Percentiles rank a stretch among this genome's conserved stretches.
phyloP scores from a whole-genome alignment of 2,888 invertebrate genomes.

The Ochropacha duplaris region DNA sequence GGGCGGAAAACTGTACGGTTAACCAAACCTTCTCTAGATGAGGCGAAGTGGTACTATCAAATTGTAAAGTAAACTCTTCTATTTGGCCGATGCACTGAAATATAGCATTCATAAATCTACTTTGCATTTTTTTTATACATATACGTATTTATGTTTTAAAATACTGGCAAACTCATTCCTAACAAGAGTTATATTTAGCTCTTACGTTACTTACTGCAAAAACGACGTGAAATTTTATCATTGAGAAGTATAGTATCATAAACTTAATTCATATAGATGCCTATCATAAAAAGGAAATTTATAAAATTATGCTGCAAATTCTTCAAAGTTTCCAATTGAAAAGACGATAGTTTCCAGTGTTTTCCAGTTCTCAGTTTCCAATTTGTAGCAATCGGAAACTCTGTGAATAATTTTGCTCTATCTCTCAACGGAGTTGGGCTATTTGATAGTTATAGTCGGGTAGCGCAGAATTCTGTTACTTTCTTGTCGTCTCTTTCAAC shows the following conservation, averaged over 20 bases:
- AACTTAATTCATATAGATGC: too few relatives aligned
- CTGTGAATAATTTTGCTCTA: not conserved
- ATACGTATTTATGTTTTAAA: too few relatives aligned
- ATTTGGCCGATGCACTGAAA: constrained; percentile 32
- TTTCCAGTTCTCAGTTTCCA: not conserved
- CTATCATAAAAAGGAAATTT: too few relatives aligned
- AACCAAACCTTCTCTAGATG: not conserved
- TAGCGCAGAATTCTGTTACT: not conserved
- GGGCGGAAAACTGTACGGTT: constrained; percentile 1
- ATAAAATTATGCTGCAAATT: not conserved
- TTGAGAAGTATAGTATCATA: too few relatives aligned
- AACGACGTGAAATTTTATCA: too few relatives aligned
- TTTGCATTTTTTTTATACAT: constrained; percentile 6
- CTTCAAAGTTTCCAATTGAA: not conserved
- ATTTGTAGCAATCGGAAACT: not conserved
- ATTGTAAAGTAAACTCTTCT: constrained; percentile 18
- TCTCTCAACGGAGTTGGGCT: not conserved
- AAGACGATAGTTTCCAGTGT: not conserved
- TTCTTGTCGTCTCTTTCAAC: not conserved
- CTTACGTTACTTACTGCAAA: too few relatives aligned
- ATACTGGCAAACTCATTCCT: too few relatives aligned
- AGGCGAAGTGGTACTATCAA: constrained; percentile 30
- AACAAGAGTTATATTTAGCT: too few relatives aligned
- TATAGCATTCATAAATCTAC: constrained; percentile 20
- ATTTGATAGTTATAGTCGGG: not conserved